phyloP scores from a whole-genome alignment of 1,140 invertebrate species.

The Heliconius congener region DNA sequence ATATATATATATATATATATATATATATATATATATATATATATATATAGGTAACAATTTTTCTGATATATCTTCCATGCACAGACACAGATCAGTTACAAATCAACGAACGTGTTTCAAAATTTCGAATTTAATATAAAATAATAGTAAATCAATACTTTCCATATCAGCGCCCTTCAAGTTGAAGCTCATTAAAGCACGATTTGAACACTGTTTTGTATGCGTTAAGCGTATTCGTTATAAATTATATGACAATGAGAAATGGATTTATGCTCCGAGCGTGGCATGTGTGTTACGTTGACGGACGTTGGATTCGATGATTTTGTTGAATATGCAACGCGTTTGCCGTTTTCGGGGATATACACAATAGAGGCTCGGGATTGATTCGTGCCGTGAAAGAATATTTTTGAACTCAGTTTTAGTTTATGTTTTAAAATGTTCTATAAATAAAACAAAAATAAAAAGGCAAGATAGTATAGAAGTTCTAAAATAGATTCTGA shows the following conservation, averaged over 20 bases:
- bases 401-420: neutral
- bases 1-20: too few relatives aligned
- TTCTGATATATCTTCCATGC: too few relatives aligned
- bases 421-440: too few relatives aligned
- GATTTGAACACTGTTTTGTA: slow-evolving; percentile 50
- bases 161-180: slow-evolving; percentile 38
- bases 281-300: slow-evolving; percentile 22
- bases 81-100: neutral
- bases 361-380: slow-evolving; percentile 1
- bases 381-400: neutral
- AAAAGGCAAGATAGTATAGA: too few relatives aligned
- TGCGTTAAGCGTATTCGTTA: slow-evolving; percentile 49
- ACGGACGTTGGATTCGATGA: slow-evolving; percentile 32
- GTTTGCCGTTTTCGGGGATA: slow-evolving; percentile 25
- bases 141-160: slow-evolving; percentile 48
- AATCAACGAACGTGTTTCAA: neutral
- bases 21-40: too few relatives aligned
- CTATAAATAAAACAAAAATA: too few relatives aligned
- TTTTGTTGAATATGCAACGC: slow-evolving; percentile 33
- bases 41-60: too few relatives aligned
- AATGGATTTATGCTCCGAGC: slow-evolving; percentile 51
- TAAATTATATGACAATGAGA: slow-evolving; percentile 39
- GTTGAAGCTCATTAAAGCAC: slow-evolving; percentile 43
- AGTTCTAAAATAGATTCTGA: too few relatives aligned
- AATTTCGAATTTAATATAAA: slow-evolving; percentile 1